A percentile compares a stretch with the other conserved stretches of the same genome.
phyloP scores from a whole-genome alignment of 2,797 vertebrate species.

The Coreius guichenoti region DNA sequence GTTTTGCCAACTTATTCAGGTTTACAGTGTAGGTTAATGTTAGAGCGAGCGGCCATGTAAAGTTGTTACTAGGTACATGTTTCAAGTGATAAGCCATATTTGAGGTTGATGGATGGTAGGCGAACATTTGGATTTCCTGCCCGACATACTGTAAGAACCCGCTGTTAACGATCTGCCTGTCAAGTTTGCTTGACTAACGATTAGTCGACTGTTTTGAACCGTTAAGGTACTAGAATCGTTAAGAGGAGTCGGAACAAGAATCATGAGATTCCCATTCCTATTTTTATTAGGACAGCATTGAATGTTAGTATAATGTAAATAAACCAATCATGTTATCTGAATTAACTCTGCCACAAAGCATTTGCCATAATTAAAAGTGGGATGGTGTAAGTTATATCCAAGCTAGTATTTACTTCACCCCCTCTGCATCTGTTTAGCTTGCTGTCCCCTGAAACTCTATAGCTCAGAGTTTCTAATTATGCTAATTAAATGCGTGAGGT shows the following conservation, averaged over 20 bases:
- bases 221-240: background rate
- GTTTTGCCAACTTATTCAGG: no score
- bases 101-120: no score
- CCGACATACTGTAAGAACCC: no score
- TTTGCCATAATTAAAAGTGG: constrained; percentile 76
- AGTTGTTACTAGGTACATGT: no score
- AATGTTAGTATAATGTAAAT: constrained; percentile 41
- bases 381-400: constrained; percentile 42
- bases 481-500: constrained; percentile 77
- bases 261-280: background rate
- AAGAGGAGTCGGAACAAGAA: background rate
- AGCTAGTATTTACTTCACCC: constrained; percentile 56
- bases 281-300: background rate
- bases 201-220: no score
- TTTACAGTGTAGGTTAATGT: no score
- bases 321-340: constrained; percentile 54
- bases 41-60: no score
- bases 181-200: no score
- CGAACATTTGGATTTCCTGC: no score
- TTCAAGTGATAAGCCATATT: no score
- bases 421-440: constrained; percentile 61
- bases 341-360: constrained; percentile 62
- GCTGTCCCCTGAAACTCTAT: constrained; percentile 73
- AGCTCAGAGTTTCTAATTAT: constrained; percentile 79
- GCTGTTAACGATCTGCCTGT: no score